These are phyloP conservation scores for Morelia viridis DNA, from an alignment of 2,797 vertebrate genomes.

Conservation along the genomic window DNA sequence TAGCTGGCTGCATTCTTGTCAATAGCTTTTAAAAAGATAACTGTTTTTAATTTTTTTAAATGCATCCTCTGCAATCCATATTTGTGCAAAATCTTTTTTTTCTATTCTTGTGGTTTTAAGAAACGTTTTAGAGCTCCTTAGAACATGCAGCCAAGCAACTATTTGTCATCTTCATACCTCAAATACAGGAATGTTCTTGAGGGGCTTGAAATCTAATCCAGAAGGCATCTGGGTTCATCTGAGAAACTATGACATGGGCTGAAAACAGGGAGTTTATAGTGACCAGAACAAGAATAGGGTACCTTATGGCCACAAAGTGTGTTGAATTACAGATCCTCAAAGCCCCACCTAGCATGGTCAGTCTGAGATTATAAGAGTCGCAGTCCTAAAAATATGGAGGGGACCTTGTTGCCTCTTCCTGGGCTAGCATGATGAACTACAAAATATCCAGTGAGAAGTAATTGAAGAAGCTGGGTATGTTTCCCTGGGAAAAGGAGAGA, in stretches of 20 bases:
- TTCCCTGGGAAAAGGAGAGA: background rate
- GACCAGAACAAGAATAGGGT: background rate
- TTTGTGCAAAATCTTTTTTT: background rate
- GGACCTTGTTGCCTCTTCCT: background rate
- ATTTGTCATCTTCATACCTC: background rate
- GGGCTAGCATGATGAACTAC: background rate
- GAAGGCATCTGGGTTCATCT: background rate
- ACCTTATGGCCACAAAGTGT: background rate
- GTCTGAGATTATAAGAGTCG: background rate
- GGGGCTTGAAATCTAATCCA: background rate
- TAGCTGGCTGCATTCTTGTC: background rate
- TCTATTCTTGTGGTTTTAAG: background rate
- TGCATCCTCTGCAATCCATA: background rate
- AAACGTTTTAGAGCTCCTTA: background rate
- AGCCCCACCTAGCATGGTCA: background rate
- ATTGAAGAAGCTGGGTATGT: background rate
- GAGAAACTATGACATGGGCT: background rate
- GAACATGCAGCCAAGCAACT: background rate
- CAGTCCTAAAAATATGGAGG: background rate
- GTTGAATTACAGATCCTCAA: background rate
- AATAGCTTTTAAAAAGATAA: background rate
- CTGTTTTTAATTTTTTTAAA: background rate
- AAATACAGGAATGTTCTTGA: background rate
- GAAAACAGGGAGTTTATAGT: background rate
- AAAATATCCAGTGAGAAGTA: background rate